phyloP scores from a whole-genome alignment of 2,113 vertebrate genomes.

The Paramisgurnus dabryanus region DNA sequence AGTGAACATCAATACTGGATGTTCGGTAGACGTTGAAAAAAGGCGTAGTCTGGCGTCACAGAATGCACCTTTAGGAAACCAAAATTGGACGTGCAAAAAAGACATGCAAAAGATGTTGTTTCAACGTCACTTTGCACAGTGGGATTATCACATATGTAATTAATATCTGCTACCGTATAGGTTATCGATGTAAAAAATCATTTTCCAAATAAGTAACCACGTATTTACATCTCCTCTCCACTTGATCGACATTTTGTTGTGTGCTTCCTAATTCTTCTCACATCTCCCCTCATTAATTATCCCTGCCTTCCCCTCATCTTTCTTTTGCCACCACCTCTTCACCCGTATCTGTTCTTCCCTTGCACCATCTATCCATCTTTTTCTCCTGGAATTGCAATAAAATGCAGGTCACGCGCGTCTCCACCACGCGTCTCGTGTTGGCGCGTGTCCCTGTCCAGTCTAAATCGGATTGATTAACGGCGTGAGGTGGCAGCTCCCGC shows the following conservation, averaged over 20 bases:
- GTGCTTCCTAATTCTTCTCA: slow-evolving; percentile 40
- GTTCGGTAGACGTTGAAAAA: too few species aligned
- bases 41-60: too few species aligned
- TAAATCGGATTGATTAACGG: slow-evolving; percentile 81
- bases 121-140: too few species aligned
- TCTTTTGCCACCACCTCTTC: slow-evolving; percentile 28
- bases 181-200: background rate
- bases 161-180: too few species aligned
- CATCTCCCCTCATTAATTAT: slow-evolving; percentile 43
- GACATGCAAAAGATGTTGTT: too few species aligned
- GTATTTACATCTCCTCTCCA: slow-evolving; percentile 6
- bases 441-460: slow-evolving; percentile 73
- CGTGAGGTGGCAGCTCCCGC: slow-evolving; percentile 69
- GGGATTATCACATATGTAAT: too few species aligned
- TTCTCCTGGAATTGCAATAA: slow-evolving; percentile 56
- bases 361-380: slow-evolving; percentile 41
- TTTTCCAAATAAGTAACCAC: background rate
- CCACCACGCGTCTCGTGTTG: slow-evolving; percentile 61
- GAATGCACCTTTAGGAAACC: too few species aligned
- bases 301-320: slow-evolving; percentile 17
- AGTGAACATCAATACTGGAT: too few species aligned
- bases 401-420: slow-evolving; percentile 76
- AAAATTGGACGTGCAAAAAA: too few species aligned
- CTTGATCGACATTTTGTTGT: slow-evolving; percentile 19
- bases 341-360: slow-evolving; percentile 13